Conservation (phyloP, 2,888 invertebrate species). For the Meloe dianella region DNA sequence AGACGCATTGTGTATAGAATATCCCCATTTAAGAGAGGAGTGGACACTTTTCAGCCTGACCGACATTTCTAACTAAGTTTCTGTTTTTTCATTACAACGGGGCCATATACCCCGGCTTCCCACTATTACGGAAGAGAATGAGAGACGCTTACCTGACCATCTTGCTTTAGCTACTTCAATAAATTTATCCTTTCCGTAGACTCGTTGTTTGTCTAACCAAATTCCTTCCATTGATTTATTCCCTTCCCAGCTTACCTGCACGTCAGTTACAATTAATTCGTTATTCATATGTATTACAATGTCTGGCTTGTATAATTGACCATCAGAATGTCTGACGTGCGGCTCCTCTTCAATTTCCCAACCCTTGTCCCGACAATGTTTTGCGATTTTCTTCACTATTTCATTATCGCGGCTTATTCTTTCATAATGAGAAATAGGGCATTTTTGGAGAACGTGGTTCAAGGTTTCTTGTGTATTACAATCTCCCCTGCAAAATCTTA, state of each 20-base stretch:
- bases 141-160: constrained; percentile 29
- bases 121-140: constrained; percentile 33
- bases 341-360: constrained; percentile 27
- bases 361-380: constrained; percentile 7
- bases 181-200: constrained; percentile 35
- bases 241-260: constrained; percentile 15
- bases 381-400: constrained; percentile 13
- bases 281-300: constrained; percentile 20
- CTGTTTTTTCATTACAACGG: constrained; percentile 20
- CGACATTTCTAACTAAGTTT: too few relatives aligned
- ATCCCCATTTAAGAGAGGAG: too few relatives aligned
- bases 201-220: constrained; percentile 22
- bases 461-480: too few relatives aligned
- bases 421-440: too few relatives aligned
- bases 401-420: too few relatives aligned
- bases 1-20: too few relatives aligned
- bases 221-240: not conserved
- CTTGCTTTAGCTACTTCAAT: constrained; percentile 29
- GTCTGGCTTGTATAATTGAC: constrained; percentile 32
- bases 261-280: constrained; percentile 4
- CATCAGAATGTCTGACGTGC: constrained; percentile 26
- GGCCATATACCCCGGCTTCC: constrained; percentile 30
- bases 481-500: too few relatives aligned
- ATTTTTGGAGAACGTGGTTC: too few relatives aligned
- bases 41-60: constrained; percentile 10